Evolutionary conservation across 2,113 vertebrate species (phyloP).

Genomic region (Pipra filicauda): DNA sequence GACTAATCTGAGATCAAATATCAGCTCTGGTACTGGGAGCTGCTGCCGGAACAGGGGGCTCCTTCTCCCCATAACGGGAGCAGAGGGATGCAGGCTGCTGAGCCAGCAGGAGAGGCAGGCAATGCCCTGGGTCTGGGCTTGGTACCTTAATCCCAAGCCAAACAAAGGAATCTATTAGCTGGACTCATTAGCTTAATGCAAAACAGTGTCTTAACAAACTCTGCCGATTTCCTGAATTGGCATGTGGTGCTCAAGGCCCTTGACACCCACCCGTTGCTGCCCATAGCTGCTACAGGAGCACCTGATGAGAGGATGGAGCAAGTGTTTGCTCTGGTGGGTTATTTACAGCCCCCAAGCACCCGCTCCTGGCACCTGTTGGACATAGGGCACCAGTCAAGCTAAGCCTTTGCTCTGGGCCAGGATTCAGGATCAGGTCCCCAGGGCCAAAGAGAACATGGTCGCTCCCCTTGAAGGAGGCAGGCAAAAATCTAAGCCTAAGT

Average conservation of each 20-base stretch:
- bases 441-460: not conserved
- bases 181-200: not conserved
- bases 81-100: not conserved
- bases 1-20: conserved; percentile 48
- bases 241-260: not conserved
- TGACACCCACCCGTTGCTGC: not conserved
- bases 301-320: not conserved
- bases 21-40: not conserved
- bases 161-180: not conserved
- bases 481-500: not conserved
- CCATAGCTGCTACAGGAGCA: not conserved
- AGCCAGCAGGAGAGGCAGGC: not conserved
- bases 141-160: not conserved
- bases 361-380: not conserved
- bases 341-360: not conserved
- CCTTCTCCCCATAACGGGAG: not conserved
- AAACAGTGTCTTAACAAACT: not conserved
- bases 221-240: not conserved
- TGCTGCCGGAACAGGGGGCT: not conserved
- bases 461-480: not conserved
- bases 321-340: not conserved
- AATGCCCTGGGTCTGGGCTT: not conserved
- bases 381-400: not conserved
- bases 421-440: not conserved
- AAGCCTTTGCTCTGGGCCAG: not conserved